A percentile compares a stretch with the other conserved stretches of the same genome.
Evolutionary conservation across 1,140 invertebrate species (phyloP).

Genomic region (Colletes latitarsis): DNA sequence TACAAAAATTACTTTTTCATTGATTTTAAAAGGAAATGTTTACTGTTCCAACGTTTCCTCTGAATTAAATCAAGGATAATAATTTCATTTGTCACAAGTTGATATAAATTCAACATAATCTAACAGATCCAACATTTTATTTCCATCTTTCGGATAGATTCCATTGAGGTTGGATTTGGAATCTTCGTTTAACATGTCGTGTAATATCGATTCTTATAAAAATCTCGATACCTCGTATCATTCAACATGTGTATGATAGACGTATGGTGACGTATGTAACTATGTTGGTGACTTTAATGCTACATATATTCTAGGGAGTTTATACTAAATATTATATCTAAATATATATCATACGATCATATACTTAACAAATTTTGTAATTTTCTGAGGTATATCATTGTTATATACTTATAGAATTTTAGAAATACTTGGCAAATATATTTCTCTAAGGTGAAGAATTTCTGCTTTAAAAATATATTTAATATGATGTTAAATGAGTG

Average conservation of each 20-base stretch:
- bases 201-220: constrained; percentile 41
- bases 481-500: neutral
- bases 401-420: neutral
- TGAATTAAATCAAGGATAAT: neutral
- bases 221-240: constrained; percentile 50
- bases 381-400: neutral
- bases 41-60: neutral
- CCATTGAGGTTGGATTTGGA: constrained; percentile 60
- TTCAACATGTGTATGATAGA: neutral
- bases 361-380: neutral
- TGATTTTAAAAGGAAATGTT: constrained; percentile 1
- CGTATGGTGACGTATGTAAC: neutral
- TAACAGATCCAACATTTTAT: constrained; percentile 41
- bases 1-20: constrained; percentile 35
- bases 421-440: neutral
- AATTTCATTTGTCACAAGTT: constrained; percentile 16
- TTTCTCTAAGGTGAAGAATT: neutral
- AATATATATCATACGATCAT: too few relatives aligned
- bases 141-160: constrained; percentile 28
- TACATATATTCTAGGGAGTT: too few relatives aligned
- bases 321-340: too few relatives aligned
- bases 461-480: neutral
- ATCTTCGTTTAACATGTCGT: constrained; percentile 35
- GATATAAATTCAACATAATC: neutral
- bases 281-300: too few relatives aligned